A percentile compares a stretch with the other conserved stretches of the same genome.
phyloP scores from a whole-genome alignment of 2,113 vertebrate species.

The Leptobrachium leishanense region DNA sequence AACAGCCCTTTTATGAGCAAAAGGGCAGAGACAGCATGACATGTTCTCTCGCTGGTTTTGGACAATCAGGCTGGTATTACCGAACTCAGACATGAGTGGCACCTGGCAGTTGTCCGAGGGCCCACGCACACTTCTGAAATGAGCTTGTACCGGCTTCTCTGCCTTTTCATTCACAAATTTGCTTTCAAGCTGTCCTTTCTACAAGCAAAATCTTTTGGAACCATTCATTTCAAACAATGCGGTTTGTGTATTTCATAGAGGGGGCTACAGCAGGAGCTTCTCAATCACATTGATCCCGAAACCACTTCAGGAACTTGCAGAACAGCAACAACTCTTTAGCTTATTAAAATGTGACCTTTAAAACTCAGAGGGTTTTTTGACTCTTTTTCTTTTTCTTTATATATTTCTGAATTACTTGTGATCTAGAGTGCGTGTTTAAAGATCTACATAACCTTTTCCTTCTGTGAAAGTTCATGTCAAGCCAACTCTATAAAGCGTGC shows the following conservation, averaged over 20 bases:
- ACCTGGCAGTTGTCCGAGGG: conserved; percentile 16
- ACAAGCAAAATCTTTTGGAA: background rate
- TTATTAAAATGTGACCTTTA: background rate
- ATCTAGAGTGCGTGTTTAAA: no score
- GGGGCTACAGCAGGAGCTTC: background rate
- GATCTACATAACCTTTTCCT: no score
- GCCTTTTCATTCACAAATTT: conserved; percentile 4
- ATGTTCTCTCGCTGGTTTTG: background rate
- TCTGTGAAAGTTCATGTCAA: no score
- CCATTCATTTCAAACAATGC: background rate
- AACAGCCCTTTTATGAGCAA: background rate
- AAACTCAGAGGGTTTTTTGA: no score
- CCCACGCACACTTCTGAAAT: background rate
- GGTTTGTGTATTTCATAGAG: background rate
- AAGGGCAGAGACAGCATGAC: background rate
- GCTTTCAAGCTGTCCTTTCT: background rate
- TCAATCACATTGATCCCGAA: background rate
- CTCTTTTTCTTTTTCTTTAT: no score
- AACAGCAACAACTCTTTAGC: background rate
- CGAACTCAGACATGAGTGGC: background rate
- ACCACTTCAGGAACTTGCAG: background rate
- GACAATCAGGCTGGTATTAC: background rate
- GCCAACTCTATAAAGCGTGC: no score
- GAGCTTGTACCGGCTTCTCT: background rate
- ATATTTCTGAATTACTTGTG: no score